Evolutionary conservation across 2,113 vertebrate genomes (phyloP), one percentile per base, ranked within the genome.

Genomic region (Symphodus melops): DNA sequence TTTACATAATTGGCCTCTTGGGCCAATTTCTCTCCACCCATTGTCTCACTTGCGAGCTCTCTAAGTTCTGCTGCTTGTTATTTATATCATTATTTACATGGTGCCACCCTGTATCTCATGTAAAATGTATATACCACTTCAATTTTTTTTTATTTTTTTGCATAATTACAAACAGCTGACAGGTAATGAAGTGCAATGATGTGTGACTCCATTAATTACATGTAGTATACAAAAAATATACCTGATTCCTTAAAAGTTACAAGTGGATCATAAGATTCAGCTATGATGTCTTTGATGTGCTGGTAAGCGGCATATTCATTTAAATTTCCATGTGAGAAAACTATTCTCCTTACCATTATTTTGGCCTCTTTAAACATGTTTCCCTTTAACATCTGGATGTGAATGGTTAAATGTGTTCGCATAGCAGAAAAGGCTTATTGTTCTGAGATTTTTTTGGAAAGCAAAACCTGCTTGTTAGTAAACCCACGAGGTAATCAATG

Each of bases 401-500:
- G 33, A 36, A n/a, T 61, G 69, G 33, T 37, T 28, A 44, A 54
- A 42, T 71, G 21, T 60, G 21, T 62, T 36, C 42, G 20, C 61
- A 57, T 25, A 57, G 39, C 53, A 49, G 58, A 65, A 57, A 49
- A 42, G 55, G 14, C 19, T 63, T 63, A 42, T 65, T 36, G n/a
- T 53, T 42, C 5, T n/a, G 46, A 28, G 61, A 60, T 71, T 37
- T 75, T 75, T 71, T 67, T 46, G 68, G 70, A 76, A 76, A 20
- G n/a, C 19, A 49, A 49, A n/a, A 51, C n/a, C 62, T 80, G 63
- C 49, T 77, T 75, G 82, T 78, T 82, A 63, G 44, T 51, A 71
- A 84, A 63, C 81, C 84, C 79, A 84, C 84, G 6, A 55, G 61
- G 57, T 83, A 83, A 89, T 89, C 87, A 81, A 85, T 87, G 76